Evolutionary conservation across 2,113 vertebrate genomes (phyloP).

Genomic region (Phylloscopus trochilus): DNA sequence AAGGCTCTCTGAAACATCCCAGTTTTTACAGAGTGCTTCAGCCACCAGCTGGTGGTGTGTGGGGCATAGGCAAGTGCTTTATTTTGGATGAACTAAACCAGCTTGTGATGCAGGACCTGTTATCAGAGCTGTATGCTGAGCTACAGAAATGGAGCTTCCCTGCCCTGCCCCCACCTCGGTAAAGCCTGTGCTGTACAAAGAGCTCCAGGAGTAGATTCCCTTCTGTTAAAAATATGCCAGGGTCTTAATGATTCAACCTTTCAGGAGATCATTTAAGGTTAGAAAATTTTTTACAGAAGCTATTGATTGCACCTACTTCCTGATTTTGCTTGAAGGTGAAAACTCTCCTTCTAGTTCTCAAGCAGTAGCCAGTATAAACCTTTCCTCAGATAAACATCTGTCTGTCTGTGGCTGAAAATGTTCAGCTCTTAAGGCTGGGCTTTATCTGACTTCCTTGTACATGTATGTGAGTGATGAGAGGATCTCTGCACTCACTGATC

Average conservation of each 20-base stretch:
- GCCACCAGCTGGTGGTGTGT: background rate
- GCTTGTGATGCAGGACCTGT: fast-evolving
- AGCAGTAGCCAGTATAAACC: background rate
- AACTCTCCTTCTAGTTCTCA: background rate
- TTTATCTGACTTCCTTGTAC: background rate
- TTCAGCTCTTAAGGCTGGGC: background rate
- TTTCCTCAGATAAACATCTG: conserved; percentile 15
- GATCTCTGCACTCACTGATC: background rate
- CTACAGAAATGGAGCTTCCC: background rate
- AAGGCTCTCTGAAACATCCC: background rate
- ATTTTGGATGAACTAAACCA: background rate
- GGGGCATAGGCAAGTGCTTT: background rate
- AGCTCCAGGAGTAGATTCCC: background rate
- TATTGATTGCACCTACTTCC: background rate
- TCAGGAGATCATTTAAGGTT: background rate
- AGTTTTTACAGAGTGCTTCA: background rate
- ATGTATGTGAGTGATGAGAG: background rate
- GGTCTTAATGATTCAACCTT: background rate
- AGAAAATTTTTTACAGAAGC: background rate
- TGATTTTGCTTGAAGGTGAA: background rate
- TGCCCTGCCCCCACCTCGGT: fast-evolving
- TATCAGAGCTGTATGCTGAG: background rate
- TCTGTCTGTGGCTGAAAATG: background rate
- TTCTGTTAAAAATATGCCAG: background rate
- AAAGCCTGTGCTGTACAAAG: fast-evolving